Conservation (phyloP, 2,113 vertebrate genomes). For the Corythaeola cristata region DNA sequence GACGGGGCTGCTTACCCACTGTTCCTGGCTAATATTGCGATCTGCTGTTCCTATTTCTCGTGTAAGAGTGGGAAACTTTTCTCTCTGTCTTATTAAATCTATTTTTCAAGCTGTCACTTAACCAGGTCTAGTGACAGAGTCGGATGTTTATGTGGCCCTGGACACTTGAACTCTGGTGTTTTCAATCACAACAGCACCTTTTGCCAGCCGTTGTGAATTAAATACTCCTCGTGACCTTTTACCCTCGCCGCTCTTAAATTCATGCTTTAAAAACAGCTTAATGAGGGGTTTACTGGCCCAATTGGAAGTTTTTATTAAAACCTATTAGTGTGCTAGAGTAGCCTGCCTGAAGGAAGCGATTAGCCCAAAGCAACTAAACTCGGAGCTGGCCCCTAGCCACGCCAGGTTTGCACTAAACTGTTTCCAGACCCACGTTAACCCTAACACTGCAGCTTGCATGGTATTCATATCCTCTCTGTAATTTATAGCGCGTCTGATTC, state of each 20-base stretch:
- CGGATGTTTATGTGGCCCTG: slow-evolving; percentile 73
- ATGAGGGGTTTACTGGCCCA: slow-evolving; percentile 91
- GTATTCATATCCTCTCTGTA: slow-evolving; percentile 54
- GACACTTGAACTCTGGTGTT: slow-evolving; percentile 73
- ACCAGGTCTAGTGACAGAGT: slow-evolving; percentile 67
- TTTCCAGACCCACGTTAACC: slow-evolving; percentile 82
- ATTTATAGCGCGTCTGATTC: slow-evolving; percentile 45
- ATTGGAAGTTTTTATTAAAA: slow-evolving; percentile 90
- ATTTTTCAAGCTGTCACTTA: slow-evolving; percentile 80
- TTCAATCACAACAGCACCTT: slow-evolving; percentile 78
- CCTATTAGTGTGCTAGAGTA: slow-evolving; percentile 78
- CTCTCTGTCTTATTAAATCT: slow-evolving; percentile 69
- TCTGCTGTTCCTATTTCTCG: slow-evolving; percentile 25
- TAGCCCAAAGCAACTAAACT: slow-evolving; percentile 76
- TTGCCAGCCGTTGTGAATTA: slow-evolving; percentile 83
- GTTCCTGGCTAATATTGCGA: background rate
- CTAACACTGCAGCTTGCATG: background rate
- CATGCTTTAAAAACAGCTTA: slow-evolving; percentile 91
- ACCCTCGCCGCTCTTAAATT: slow-evolving; percentile 82
- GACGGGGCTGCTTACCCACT: background rate
- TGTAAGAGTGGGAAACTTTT: slow-evolving; percentile 56
- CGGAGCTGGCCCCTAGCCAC: slow-evolving; percentile 74
- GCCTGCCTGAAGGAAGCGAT: slow-evolving; percentile 87
- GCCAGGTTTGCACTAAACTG: slow-evolving; percentile 75
- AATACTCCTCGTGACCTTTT: slow-evolving; percentile 81